Percentiles rank a stretch among this genome's conserved stretches.
These are phyloP conservation scores for Melanotaenia pygmaea DNA, from an alignment of 2,797 vertebrate genomes.

Conservation along the genomic window DNA sequence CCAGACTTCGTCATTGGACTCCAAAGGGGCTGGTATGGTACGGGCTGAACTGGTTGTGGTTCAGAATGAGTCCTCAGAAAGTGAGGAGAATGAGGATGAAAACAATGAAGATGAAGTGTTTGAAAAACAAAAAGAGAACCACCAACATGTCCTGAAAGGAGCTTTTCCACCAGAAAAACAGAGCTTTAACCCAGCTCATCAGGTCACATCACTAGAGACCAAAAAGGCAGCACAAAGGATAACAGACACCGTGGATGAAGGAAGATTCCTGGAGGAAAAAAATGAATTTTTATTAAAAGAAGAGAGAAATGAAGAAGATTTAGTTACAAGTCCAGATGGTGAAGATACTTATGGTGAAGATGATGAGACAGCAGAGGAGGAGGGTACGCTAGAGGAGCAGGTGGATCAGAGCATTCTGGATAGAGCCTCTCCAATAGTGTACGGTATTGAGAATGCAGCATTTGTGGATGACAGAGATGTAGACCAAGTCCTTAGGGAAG, in stretches of 20 bases:
- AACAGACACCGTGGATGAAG: constrained; percentile 50
- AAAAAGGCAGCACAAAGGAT: constrained; percentile 33
- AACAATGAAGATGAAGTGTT: constrained; percentile 74
- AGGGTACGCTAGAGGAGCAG: constrained; percentile 72
- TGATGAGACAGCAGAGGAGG: constrained; percentile 69
- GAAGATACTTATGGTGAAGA: constrained; percentile 60
- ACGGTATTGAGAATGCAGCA: constrained; percentile 91
- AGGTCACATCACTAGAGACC: constrained; percentile 16
- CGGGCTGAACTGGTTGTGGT: constrained; percentile 85
- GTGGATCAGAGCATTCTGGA: constrained; percentile 71
- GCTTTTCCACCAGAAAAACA: constrained; percentile 38
- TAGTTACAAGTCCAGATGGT: constrained; percentile 30
- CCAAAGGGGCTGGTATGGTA: constrained; percentile 75
- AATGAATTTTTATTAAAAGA: constrained; percentile 40
- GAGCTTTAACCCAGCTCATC: constrained; percentile 28
- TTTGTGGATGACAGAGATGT: constrained; percentile 90
- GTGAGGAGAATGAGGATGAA: constrained; percentile 80
- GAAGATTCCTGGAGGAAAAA: constrained; percentile 51
- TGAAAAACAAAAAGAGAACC: constrained; percentile 66
- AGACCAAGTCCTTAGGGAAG: constrained; percentile 81
- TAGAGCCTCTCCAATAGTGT: constrained; percentile 79
- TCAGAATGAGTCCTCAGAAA: constrained; percentile 88
- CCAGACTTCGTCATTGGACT: constrained; percentile 55
- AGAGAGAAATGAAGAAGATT: constrained; percentile 23
- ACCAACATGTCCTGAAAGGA: constrained; percentile 38